Evolutionary conservation across 2,113 vertebrate species (phyloP).

Genomic region (Heterotilapia buettikoferi): DNA sequence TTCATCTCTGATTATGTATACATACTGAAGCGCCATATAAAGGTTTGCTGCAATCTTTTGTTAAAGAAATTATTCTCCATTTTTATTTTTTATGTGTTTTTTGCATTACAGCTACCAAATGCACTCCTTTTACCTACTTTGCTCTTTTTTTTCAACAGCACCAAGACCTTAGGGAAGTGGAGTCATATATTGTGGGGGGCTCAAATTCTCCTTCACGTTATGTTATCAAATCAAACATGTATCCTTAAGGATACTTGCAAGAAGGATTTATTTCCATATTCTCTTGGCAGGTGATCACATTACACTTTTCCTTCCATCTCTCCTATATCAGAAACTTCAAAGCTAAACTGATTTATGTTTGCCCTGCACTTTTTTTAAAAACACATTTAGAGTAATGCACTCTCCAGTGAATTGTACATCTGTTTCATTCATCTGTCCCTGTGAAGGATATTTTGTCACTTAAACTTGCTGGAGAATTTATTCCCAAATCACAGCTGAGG

Average conservation of each 20-base stretch:
- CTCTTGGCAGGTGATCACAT: conserved; percentile 2
- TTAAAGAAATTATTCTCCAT: background rate
- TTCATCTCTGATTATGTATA: background rate
- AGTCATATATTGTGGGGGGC: background rate
- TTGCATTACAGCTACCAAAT: background rate
- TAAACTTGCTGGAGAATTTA: background rate
- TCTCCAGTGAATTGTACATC: background rate
- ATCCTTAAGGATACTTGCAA: conserved; percentile 11
- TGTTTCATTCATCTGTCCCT: background rate
- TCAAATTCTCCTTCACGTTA: conserved; percentile 9
- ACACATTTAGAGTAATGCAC: background rate
- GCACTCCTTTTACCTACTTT: background rate
- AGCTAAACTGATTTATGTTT: conserved; percentile 19
- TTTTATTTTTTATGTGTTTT: background rate
- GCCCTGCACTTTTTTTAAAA: background rate
- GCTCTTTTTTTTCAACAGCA: background rate
- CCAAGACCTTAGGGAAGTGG: background rate
- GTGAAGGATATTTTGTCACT: background rate
- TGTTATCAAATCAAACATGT: conserved; percentile 27
- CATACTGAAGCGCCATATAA: background rate
- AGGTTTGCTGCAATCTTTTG: background rate
- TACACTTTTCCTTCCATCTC: conserved; percentile 2
- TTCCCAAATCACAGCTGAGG: background rate
- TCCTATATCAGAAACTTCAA: conserved; percentile 1
- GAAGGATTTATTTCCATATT: conserved; percentile 22